Percentiles rank a stretch among this genome's conserved stretches.
Evolutionary conservation across 2,888 invertebrate species (phyloP).

Genomic region (Heteromurus nitidus): DNA sequence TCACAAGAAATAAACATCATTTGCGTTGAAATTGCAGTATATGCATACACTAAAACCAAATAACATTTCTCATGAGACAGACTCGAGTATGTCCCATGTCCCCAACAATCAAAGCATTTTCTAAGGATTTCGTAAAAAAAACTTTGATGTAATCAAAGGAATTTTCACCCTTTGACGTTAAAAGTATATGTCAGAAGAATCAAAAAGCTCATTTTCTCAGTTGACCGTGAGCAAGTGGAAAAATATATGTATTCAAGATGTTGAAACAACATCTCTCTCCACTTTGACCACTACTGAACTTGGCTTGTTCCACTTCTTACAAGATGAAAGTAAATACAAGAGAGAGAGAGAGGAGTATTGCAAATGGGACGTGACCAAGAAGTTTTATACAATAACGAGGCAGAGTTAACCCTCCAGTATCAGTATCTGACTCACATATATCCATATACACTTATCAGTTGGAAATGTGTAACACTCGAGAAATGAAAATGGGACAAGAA

Average conservation of each 20-base stretch:
- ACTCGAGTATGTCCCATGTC: not conserved
- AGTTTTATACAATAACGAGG: constrained; percentile 21
- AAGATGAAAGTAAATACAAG: constrained; percentile 49
- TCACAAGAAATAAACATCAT: not conserved
- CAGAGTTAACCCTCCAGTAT: not conserved
- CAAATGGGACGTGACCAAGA: constrained; percentile 37
- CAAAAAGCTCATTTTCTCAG: not conserved
- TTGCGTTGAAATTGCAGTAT: not conserved
- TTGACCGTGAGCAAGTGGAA: not conserved
- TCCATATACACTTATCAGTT: not conserved
- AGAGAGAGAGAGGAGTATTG: constrained; percentile 30
- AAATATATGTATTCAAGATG: not conserved
- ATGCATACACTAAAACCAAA: not conserved
- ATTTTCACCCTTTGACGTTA: not conserved
- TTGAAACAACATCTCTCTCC: constrained; percentile 7
- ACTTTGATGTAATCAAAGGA: not conserved
- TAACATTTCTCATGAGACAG: constrained; percentile 24
- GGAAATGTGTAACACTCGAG: constrained; percentile 30
- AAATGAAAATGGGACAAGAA: constrained; percentile 41
- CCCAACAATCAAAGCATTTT: no score
- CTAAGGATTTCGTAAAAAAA: no score
- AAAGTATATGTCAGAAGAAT: not conserved
- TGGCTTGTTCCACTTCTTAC: not conserved
- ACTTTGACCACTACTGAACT: constrained; percentile 20
- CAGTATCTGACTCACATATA: not conserved